Evolutionary conservation across 2,113 vertebrate species (phyloP).

Genomic region (Melierax canorus): DNA sequence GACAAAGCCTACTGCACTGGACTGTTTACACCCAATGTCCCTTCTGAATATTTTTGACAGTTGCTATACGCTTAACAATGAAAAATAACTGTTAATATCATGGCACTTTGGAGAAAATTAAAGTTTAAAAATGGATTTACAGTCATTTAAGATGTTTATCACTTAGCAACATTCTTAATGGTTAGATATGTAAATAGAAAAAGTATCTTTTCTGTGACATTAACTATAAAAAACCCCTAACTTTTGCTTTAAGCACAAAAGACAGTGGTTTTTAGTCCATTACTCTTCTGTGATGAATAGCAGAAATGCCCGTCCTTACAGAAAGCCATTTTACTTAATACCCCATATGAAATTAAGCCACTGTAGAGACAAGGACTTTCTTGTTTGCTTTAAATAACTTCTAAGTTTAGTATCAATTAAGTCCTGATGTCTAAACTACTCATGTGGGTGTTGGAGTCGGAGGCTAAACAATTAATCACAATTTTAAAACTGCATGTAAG

Average conservation of each 20-base stretch:
- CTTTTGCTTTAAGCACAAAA: constrained; percentile 1
- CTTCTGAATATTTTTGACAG: constrained; percentile 46
- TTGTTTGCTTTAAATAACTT: constrained; percentile 14
- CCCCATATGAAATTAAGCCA: neutral
- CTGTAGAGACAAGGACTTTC: neutral
- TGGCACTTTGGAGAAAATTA: constrained; percentile 69
- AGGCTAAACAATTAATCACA: neutral
- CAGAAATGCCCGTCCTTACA: constrained; percentile 8
- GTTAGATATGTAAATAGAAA: constrained; percentile 55
- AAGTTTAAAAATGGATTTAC: constrained; percentile 54
- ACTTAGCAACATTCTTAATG: constrained; percentile 40
- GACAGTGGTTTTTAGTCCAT: neutral
- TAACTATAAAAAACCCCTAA: neutral
- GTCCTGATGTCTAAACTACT: neutral
- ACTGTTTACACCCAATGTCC: constrained; percentile 33
- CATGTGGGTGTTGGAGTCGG: neutral
- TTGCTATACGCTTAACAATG: neutral
- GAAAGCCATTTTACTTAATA: constrained; percentile 40
- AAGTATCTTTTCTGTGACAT: constrained; percentile 6
- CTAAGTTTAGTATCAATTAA: neutral
- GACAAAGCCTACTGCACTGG: constrained; percentile 24
- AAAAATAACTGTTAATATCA: constrained; percentile 41
- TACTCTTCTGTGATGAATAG: neutral
- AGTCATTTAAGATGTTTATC: constrained; percentile 53
- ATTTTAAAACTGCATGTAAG: neutral